Evolutionary conservation across 2,797 vertebrate genomes (phyloP).

Genomic region (Oophaga sylvatica): DNA sequence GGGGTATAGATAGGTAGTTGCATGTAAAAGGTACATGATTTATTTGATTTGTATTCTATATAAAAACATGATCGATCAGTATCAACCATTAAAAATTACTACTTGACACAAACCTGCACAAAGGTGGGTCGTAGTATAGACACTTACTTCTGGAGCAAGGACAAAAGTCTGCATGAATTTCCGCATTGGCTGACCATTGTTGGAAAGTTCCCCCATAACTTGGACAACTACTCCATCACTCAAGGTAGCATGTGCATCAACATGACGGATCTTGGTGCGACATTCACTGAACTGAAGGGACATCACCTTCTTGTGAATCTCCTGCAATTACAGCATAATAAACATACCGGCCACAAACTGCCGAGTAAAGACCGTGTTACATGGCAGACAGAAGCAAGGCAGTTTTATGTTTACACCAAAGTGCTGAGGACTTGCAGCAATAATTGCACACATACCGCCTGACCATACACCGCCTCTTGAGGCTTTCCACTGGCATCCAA

Average conservation of each 20-base stretch:
- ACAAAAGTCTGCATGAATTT: conserved; percentile 99
- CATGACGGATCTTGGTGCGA: conserved; percentile 96
- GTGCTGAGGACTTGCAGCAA: not conserved
- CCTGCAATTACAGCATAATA: conserved; percentile 70
- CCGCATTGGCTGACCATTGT: conserved; percentile 95
- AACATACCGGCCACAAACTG: not conserved
- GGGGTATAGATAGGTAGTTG: too few species aligned
- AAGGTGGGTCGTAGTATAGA: not conserved
- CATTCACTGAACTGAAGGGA: conserved; percentile 97
- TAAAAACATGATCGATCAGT: too few species aligned
- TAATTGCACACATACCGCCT: conserved; percentile 84
- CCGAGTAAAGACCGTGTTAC: not conserved
- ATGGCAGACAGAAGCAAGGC: not conserved
- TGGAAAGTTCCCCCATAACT: conserved; percentile 95
- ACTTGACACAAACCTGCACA: not conserved
- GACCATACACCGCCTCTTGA: conserved; percentile 94
- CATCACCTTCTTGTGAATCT: conserved; percentile 99
- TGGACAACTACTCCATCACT: conserved; percentile 96
- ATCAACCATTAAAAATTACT: not conserved
- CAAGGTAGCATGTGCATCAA: conserved; percentile 94
- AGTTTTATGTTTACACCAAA: not conserved
- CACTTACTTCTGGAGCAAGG: conserved; percentile 91
- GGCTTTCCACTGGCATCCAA: conserved; percentile 92
- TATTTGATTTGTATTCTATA: too few species aligned
- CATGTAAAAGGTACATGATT: too few species aligned